A percentile compares a stretch with the other conserved stretches of the same genome.
Evolutionary conservation across 2,797 vertebrate genomes (phyloP).

Genomic region (Bradypodion ventrale): DNA sequence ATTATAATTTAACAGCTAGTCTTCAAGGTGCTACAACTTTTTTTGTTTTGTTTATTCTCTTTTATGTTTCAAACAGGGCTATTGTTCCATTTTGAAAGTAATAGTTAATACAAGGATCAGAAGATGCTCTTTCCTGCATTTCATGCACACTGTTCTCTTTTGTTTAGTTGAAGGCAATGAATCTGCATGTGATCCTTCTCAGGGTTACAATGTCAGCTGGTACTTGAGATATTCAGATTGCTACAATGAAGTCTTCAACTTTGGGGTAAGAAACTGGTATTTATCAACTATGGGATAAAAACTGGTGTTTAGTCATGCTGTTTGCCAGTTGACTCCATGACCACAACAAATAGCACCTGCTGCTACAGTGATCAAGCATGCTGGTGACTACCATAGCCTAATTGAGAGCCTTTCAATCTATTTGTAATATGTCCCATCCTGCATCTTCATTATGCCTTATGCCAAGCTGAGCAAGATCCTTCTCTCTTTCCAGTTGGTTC

Average conservation of each 20-base stretch:
- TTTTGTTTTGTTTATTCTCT: no score
- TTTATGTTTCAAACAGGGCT: no score
- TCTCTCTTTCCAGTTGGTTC: not conserved
- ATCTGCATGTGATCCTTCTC: constrained; percentile 78
- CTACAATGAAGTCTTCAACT: constrained; percentile 95
- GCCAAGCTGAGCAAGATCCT: not conserved
- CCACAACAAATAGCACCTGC: not conserved
- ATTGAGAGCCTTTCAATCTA: not conserved
- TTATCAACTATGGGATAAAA: not conserved
- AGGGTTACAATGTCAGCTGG: constrained; percentile 89
- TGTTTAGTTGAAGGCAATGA: constrained; percentile 83
- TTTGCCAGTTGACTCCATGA: not conserved
- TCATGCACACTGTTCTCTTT: constrained; percentile 32
- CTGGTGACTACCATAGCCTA: not conserved
- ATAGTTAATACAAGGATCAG: constrained; percentile 3
- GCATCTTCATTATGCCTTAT: not conserved
- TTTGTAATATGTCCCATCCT: not conserved
- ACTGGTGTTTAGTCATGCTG: no score
- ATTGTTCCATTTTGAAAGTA: no score
- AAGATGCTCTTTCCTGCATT: not conserved
- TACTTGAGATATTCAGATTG: constrained; percentile 92
- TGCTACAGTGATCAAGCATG: not conserved
- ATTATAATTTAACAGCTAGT: no score
- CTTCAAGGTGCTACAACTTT: no score
- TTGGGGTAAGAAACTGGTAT: constrained; percentile 80